Evolutionary conservation across 2,113 vertebrate species (phyloP).

Genomic region (Odobenus rosmarus): DNA sequence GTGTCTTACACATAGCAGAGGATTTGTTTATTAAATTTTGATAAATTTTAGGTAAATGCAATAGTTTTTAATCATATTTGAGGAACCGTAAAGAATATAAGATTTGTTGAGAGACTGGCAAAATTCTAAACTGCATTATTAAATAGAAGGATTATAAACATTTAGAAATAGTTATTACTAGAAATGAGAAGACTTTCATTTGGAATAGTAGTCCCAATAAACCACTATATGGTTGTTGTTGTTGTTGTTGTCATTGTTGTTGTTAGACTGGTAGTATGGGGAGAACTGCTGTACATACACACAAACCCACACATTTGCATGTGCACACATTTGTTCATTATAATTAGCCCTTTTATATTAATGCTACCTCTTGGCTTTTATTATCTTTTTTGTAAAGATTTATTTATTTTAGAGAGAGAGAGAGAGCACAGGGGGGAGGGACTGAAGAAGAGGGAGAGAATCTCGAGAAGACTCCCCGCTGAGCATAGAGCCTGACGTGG

Average conservation of each 20-base stretch:
- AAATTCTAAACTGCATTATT: background rate
- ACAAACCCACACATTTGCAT: background rate
- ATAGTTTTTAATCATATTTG: background rate
- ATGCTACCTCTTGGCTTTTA: background rate
- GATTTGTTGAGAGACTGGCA: background rate
- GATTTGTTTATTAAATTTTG: background rate
- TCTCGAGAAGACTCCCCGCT: too few species aligned
- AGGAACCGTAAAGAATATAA: background rate
- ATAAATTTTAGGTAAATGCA: background rate
- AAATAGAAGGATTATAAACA: background rate
- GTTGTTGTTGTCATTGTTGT: background rate
- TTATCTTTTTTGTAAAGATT: background rate
- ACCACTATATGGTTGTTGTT: background rate
- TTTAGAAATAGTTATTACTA: background rate
- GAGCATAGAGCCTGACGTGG: too few species aligned
- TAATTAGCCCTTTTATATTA: background rate
- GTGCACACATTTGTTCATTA: background rate
- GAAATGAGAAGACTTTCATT: background rate
- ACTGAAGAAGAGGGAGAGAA: too few species aligned
- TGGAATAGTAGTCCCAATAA: background rate
- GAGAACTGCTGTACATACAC: background rate
- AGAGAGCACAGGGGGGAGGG: too few species aligned
- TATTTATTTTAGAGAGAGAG: too few species aligned
- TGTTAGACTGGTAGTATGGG: background rate
- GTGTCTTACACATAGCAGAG: background rate